Conservation (phyloP, 1,140 invertebrate species). For the Lepidurus arcticus region DNA sequence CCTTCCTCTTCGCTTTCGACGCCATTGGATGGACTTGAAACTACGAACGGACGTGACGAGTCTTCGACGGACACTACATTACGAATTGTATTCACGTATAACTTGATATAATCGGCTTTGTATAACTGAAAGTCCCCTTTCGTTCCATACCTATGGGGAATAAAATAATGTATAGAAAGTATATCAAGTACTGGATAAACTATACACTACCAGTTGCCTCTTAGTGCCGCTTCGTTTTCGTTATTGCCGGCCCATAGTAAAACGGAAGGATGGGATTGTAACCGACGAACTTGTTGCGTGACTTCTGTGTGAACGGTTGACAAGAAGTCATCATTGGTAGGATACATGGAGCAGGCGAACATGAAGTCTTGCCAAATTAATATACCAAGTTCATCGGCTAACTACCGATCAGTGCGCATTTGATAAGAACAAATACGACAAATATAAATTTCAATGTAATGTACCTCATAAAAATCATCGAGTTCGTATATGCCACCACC, state of each 20-base stretch:
- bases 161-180: constrained; percentile 22
- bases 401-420: constrained; percentile 38
- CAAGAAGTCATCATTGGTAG: constrained; percentile 65
- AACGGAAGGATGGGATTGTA: constrained; percentile 84
- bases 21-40: constrained; percentile 92
- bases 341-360: constrained; percentile 97
- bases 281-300: constrained; percentile 69
- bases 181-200: neutral
- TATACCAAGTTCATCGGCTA: constrained; percentile 70
- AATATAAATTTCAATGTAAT: constrained; percentile 32
- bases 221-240: constrained; percentile 89
- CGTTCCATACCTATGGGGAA: constrained; percentile 56
- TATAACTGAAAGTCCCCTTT: constrained; percentile 54
- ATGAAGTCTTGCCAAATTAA: constrained; percentile 93
- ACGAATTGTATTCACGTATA: constrained; percentile 77
- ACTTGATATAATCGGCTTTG: constrained; percentile 72
- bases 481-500: constrained; percentile 93
- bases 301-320: constrained; percentile 69
- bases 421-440: neutral
- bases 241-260: constrained; percentile 93
- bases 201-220: constrained; percentile 63
- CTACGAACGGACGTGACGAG: constrained; percentile 59
- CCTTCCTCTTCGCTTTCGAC: constrained; percentile 64
- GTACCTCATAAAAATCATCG: constrained; percentile 80
- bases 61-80: constrained; percentile 59